phyloP scores from a whole-genome alignment of 2,888 invertebrate genomes.

The Parochlus steinenii region DNA sequence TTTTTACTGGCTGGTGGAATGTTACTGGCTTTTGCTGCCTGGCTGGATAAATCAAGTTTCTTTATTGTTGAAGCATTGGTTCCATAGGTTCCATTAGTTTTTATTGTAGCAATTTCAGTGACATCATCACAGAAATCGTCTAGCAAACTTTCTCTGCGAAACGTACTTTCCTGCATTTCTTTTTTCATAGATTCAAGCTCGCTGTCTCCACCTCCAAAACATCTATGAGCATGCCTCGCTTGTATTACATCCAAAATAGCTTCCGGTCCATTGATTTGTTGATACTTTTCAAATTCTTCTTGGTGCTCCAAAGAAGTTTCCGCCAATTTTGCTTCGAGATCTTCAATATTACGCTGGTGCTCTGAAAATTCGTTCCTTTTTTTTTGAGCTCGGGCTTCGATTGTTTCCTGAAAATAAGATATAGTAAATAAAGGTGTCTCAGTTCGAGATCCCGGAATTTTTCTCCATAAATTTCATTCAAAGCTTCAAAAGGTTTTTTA shows the following conservation, averaged over 20 bases:
- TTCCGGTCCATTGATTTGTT: slow-evolving; percentile 3
- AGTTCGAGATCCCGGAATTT: too few species aligned
- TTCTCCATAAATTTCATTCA: too few species aligned
- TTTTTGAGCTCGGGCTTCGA: too few species aligned
- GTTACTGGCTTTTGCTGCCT: slow-evolving; percentile 13
- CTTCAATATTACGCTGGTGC: too few species aligned
- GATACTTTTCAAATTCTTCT: background rate
- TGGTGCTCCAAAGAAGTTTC: slow-evolving; percentile 2
- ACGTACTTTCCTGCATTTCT: slow-evolving; percentile 25
- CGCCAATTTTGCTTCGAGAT: slow-evolving; percentile 4
- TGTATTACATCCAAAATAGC: background rate
- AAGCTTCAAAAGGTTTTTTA: too few species aligned
- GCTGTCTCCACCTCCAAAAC: slow-evolving; percentile 9
- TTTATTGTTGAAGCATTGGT: background rate
- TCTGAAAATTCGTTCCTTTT: too few species aligned
- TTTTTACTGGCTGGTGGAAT: slow-evolving; percentile 16
- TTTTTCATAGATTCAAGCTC: slow-evolving; percentile 23
- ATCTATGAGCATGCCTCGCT: background rate
- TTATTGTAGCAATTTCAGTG: background rate
- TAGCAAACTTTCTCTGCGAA: slow-evolving; percentile 25
- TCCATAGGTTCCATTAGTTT: background rate
- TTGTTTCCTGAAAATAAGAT: too few species aligned
- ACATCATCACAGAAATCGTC: slow-evolving; percentile 16
- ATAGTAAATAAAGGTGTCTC: too few species aligned
- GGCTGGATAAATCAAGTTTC: background rate